Base-by-base conservation (phyloP, 1,140 invertebrate species). In the Temnothorax longispinosus region DNA sequence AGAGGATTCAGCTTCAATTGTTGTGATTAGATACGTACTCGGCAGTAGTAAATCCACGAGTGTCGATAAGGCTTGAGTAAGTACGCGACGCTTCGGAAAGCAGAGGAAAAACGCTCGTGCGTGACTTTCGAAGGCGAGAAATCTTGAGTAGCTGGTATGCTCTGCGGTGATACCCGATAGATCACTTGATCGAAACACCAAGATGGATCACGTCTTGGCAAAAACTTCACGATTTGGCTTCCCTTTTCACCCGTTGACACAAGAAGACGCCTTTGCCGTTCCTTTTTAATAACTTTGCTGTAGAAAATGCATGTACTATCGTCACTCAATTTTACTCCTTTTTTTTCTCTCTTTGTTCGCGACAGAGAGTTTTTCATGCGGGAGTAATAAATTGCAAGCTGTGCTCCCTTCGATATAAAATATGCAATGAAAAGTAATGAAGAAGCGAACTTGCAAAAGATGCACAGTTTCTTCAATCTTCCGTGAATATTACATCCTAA, bases 11-110 rank as follows among this genome's bases (percentile, higher is more conserved):
- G 5, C 47, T 74, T 35, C n/a, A 60, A 75, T 84, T 50, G 54
- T 15, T 27, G 38, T 69, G 75, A 74, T 84, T 75, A 74, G 41
- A 74, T 84, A 84, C 80, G 69, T 84, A 84, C 80, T 75, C 69
- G 80, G 41, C 69, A 75, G 69, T 81, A 54, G 77, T 84, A 84
- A 84, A 84, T 84, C 80, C 80, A 74, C 67, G 80, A 74, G 32
- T 84, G 54, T 74, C 80, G 67, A 84, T 84, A 75, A 75, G 69
- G 69, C 80, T 75, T 60, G 80, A 84, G 80, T 38, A 71, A 82
- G 52, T 44, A 47, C 54, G 41, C 54, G 54, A 84, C 67, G 69
- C 69, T 60, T 32, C 54, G 27, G 41, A 60, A 44, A n/a, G 27
- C 27, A 47, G 15, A 44, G 41, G 44, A 74, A 71, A 38, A 74